Evolutionary conservation across 2,797 vertebrate species (phyloP).

Genomic region (Hippoglossus hippoglossus): DNA sequence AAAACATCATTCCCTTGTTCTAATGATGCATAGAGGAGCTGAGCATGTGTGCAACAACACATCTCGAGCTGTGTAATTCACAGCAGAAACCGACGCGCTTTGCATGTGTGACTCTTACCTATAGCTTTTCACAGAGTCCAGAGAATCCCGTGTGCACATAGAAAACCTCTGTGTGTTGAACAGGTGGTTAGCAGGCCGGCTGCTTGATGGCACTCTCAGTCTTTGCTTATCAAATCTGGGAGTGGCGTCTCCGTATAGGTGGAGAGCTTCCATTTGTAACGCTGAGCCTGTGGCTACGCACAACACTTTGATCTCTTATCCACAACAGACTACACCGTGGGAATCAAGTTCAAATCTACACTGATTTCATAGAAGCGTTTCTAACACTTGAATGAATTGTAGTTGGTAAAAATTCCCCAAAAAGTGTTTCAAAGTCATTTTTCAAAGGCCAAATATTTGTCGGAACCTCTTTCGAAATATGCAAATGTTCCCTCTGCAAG

Average conservation of each 20-base stretch:
- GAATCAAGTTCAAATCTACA: background rate
- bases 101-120: constrained; percentile 65
- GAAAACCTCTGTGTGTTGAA: constrained; percentile 49
- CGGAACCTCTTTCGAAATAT: too few species aligned
- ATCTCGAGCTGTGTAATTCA: constrained; percentile 62
- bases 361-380: background rate
- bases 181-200: constrained; percentile 67
- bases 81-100: constrained; percentile 61
- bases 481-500: too few species aligned
- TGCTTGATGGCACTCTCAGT: constrained; percentile 54
- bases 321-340: background rate
- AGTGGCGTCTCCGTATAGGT: constrained; percentile 56
- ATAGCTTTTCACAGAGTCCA: constrained; percentile 70
- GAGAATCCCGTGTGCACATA: constrained; percentile 60
- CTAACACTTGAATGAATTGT: too few species aligned
- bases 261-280: constrained; percentile 38
- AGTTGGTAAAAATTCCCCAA: too few species aligned
- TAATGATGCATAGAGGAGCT: constrained; percentile 67
- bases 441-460: background rate
- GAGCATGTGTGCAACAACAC: constrained; percentile 49
- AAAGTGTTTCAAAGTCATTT: background rate
- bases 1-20: constrained; percentile 70
- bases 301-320: constrained; percentile 7
- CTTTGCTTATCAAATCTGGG: constrained; percentile 75
- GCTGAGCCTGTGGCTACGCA: background rate